phyloP scores from a whole-genome alignment of 2,888 invertebrate species.

The Drosophila trichaetosa region DNA sequence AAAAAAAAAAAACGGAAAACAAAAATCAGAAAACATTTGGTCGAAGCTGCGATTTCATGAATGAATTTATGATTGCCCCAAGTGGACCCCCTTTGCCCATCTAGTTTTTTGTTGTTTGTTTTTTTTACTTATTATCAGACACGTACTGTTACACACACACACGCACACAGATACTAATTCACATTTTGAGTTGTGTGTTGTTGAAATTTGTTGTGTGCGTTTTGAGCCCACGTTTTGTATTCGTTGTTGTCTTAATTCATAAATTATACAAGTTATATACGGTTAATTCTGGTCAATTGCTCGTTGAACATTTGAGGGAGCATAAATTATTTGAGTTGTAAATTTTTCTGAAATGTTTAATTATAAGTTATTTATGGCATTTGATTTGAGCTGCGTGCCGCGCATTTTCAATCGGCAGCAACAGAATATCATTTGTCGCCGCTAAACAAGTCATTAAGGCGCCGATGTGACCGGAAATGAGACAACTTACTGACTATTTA shows the following conservation, averaged over 20 bases:
- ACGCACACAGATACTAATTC: slow-evolving; percentile 10
- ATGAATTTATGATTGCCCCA: slow-evolving; percentile 73
- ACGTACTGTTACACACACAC: slow-evolving; percentile 20
- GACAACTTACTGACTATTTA: slow-evolving; percentile 12
- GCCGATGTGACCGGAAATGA: slow-evolving; percentile 55
- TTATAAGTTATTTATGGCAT: slow-evolving; percentile 73
- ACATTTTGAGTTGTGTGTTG: slow-evolving; percentile 33
- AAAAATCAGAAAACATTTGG: slow-evolving; percentile 15
- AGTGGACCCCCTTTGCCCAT: slow-evolving; percentile 6
- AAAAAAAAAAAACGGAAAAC: background rate
- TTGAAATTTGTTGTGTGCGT: slow-evolving; percentile 46
- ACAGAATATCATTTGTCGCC: slow-evolving; percentile 12
- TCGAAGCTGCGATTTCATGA: slow-evolving; percentile 64
- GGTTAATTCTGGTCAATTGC: slow-evolving; percentile 66
- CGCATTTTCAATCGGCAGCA: slow-evolving; percentile 40
- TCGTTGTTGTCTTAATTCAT: slow-evolving; percentile 50
- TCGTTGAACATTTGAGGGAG: slow-evolving; percentile 58
- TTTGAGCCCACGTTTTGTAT: slow-evolving; percentile 30
- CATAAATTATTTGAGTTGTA: slow-evolving; percentile 73
- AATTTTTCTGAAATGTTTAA: slow-evolving; percentile 69
- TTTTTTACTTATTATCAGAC: slow-evolving; percentile 54
- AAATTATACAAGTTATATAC: slow-evolving; percentile 52
- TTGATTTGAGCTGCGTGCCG: slow-evolving; percentile 66
- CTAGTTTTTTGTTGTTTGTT: slow-evolving; percentile 5
- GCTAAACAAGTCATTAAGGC: slow-evolving; percentile 59